Percentiles rank a stretch among this genome's conserved stretches.
Evolutionary conservation across 1,140 invertebrate species (phyloP).

Genomic region (Drosophila pruinosa): DNA sequence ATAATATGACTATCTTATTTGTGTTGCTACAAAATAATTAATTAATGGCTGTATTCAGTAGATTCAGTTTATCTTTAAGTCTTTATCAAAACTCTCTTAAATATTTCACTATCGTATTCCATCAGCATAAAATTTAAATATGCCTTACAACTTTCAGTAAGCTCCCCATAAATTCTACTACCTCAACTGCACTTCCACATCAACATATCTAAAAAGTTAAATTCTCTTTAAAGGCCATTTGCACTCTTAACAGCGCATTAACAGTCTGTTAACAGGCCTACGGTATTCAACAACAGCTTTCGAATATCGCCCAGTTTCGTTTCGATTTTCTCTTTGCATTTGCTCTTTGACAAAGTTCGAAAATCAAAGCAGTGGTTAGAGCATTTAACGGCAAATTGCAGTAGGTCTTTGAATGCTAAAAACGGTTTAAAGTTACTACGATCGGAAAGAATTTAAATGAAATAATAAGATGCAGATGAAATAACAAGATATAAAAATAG

Average conservation of each 20-base stretch:
- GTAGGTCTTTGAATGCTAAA: not conserved
- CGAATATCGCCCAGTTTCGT: conserved; percentile 61
- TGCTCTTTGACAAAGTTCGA: conserved; percentile 23
- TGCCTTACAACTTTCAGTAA: not conserved
- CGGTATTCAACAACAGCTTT: not conserved
- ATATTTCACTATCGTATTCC: not conserved
- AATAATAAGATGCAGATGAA: no score
- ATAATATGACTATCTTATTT: not conserved
- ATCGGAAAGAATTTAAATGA: not conserved
- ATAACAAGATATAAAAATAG: not conserved
- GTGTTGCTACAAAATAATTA: no score
- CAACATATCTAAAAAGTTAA: not conserved
- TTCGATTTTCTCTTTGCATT: conserved; percentile 15
- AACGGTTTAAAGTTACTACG: not conserved
- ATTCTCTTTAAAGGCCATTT: not conserved
- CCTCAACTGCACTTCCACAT: not conserved
- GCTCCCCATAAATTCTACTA: not conserved
- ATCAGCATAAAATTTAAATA: not conserved
- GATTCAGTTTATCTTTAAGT: not conserved
- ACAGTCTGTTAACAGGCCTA: conserved; percentile 3
- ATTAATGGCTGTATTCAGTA: not conserved
- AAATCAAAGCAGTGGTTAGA: conserved; percentile 13
- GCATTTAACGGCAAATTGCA: not conserved
- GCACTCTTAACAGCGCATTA: not conserved
- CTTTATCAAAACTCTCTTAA: not conserved